Evolutionary conservation across 2,888 invertebrate species (phyloP).

Genomic region (Sphecodes monilicornis): DNA sequence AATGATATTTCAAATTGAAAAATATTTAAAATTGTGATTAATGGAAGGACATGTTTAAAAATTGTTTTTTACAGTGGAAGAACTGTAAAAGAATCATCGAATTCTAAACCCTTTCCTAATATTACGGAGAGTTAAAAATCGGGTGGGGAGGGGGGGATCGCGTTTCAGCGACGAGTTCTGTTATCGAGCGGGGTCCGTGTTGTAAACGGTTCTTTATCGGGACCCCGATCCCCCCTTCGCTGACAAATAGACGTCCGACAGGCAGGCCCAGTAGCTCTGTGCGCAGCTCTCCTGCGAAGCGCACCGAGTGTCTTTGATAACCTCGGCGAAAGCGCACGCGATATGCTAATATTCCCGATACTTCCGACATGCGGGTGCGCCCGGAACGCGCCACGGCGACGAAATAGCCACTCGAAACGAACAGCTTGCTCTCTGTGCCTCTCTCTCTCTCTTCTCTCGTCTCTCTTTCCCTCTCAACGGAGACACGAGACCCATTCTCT

Average conservation of each 20-base stretch:
- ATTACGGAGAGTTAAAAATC: not conserved
- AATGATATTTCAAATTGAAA: not conserved
- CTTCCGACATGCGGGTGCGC: conserved; percentile 42
- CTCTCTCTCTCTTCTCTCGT: not conserved
- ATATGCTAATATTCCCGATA: conserved; percentile 72
- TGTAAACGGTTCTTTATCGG: not conserved
- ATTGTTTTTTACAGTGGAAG: too few species aligned
- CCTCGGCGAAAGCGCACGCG: conserved; percentile 69
- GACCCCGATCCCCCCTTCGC: not conserved
- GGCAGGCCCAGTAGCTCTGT: not conserved
- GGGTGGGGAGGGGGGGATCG: too few species aligned
- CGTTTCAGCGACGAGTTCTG: not conserved
- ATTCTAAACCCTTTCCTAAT: too few species aligned
- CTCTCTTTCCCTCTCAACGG: not conserved
- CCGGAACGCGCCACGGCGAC: conserved; percentile 22
- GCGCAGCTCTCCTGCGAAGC: conserved; percentile 26
- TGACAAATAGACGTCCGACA: not conserved
- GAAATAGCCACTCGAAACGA: conserved; percentile 44
- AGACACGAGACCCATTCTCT: not conserved
- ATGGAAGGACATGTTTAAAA: not conserved
- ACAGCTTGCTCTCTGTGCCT: not conserved
- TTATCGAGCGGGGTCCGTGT: not conserved
- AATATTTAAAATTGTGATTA: not conserved
- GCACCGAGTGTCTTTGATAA: conserved; percentile 61
- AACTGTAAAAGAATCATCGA: too few species aligned